Base-by-base conservation (phyloP, 2,888 invertebrate species). In the Quadroppia sp. region DNA sequence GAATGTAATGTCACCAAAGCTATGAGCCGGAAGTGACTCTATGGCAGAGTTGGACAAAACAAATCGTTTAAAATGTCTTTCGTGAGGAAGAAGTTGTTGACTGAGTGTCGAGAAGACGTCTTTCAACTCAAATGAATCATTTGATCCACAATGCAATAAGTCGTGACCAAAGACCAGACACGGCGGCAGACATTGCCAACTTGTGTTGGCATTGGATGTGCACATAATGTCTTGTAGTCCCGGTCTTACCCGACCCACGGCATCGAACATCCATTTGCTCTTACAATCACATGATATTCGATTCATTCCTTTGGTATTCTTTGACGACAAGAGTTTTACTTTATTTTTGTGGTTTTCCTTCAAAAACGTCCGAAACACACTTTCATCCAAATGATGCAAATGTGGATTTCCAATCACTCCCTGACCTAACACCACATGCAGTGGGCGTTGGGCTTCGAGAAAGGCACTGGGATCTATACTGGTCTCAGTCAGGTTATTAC, bases 121-220 rank as follows among this genome's bases (percentile, higher is more conserved):
- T n/a, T 32, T 53, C 7, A 74, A 53, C 17, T 70, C 50, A 25
- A 74, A 74, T n/a, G 28, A 74, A 23, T 70, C 53, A 59, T 74
- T 74, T 0, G 74, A 74, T 9, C 74, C 74, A 30, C 74, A 74
- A 28, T 74, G 74, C 23, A 74, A 30, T 17, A 74, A 53, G 17
- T 74, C 74, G 28, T 50, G 59, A 11, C 74, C 74, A 20, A 74
- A 74, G 9, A 74, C 53, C 13, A 74, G 32, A 59, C 74, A 74
- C 11, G 74, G 74, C 11, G 74, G 74, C 23, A 74, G 59, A 61
- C 74, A 74, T 20, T 74, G 50, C 74, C 74, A 74, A 53, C 73
- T 73, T 2, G 32, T 32, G 20, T 67, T 67, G 36, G 23, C 70
- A 56, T 74, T 74, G 25, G 53, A 53, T 0, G 28, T 36, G 40